phyloP scores from a whole-genome alignment of 1,140 invertebrate genomes.

The Lordiphosa mommai region DNA sequence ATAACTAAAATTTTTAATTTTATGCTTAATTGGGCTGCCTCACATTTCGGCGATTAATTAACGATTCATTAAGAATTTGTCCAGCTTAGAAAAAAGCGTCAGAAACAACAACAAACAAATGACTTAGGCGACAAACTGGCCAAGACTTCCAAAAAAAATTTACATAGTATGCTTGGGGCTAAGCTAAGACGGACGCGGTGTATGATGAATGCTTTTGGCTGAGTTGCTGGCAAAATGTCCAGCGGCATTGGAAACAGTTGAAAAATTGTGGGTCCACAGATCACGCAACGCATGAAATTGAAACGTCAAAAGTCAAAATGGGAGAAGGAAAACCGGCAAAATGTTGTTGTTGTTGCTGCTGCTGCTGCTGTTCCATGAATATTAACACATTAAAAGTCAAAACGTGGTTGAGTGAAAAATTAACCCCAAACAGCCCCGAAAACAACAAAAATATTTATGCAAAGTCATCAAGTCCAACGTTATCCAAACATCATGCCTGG shows the following conservation, averaged over 20 bases:
- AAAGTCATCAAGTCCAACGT: conserved; percentile 73
- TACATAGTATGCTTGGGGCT: background rate
- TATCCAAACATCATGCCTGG: conserved; percentile 73
- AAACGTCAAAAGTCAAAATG: conserved; percentile 56
- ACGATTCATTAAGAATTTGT: conserved; percentile 76
- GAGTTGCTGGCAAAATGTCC: conserved; percentile 26
- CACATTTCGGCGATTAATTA: conserved; percentile 66
- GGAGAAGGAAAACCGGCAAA: conserved; percentile 6
- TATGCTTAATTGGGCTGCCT: conserved; percentile 18
- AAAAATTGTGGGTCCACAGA: conserved; percentile 48
- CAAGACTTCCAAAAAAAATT: background rate
- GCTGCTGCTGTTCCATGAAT: conserved; percentile 47
- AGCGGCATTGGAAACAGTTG: conserved; percentile 16
- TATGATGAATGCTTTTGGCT: conserved; percentile 38
- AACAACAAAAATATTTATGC: conserved; percentile 39
- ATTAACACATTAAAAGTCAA: conserved; percentile 70
- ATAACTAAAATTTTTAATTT: conserved; percentile 57
- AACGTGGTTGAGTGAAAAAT: conserved; percentile 72
- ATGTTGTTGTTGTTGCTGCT: conserved; percentile 11
- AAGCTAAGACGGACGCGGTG: too few relatives aligned
- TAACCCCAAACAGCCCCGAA: conserved; percentile 44
- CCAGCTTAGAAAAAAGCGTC: conserved; percentile 21
- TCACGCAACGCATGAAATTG: conserved; percentile 48
- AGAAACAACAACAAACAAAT: conserved; percentile 25
- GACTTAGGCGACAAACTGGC: conserved; percentile 40